Evolutionary conservation across 2,888 invertebrate species (phyloP), one percentile per base, ranked within the genome.

Genomic region (Mythimna albipuncta): DNA sequence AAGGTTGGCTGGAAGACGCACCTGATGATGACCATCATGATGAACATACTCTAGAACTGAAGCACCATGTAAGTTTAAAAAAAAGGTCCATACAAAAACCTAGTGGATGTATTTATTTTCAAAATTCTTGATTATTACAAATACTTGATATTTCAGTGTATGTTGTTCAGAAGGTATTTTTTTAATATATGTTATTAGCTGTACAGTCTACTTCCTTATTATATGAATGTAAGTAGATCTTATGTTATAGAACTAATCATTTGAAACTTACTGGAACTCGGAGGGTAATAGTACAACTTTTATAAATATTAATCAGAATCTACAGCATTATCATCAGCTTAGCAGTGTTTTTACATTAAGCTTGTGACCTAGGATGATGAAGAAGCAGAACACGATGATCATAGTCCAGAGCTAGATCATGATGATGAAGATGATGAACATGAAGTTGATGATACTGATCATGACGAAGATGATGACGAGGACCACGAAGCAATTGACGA

Each of bases 1-100:
- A 98, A 86, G 98, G 98, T 54, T 98, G 98, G 98, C 97, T 98
- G 16, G 98, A 98, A 90, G 97, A 97, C 80, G 91, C 94, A 64
- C 91, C 96, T 35, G 93, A 95, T 69, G 96, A 96, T 87, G 96
- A 97, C 69, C 96, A 97, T 79, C 96, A 96, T 85, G 96, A 97
- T 87, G 94, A 94, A 84, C 96, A 97, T 82, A 96, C 96, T 26
- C 89, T 96, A 79, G 96, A 96, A 77, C 87, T 96, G n/a, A 96
- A 93, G 76, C 96, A 96, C 84, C 95, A 93, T 89, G 96, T 96
- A 89, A 94, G 96, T 91, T 61, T 11, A 16, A 16, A 21, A 32
- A 65, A 57, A n/a, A 9, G 21, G 21, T 2, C 16, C 6, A 32
- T 32, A 1, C 19, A 9, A 16, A 57, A 38, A 35, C 6, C n/a